Conservation (phyloP, 2,888 invertebrate genomes). For the Nomada lathburiana region DNA sequence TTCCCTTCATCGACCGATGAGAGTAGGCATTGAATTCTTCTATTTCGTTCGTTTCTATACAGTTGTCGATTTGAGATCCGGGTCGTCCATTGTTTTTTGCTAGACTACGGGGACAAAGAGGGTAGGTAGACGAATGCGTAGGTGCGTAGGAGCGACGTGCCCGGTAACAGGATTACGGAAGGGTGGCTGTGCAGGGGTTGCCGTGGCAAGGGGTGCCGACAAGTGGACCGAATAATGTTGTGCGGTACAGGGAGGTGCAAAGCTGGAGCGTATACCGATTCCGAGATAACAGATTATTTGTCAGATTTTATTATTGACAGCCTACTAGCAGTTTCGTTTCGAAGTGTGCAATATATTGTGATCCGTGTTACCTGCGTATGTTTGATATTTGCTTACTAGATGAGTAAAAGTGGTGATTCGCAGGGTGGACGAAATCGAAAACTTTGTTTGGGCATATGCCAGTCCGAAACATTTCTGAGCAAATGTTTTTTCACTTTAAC, state of each 20-base stretch:
- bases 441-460: too few species aligned
- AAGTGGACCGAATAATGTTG: conserved; percentile 81
- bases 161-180: conserved; percentile 77
- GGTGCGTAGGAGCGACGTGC: conserved; percentile 70
- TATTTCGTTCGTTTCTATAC: conserved; percentile 5
- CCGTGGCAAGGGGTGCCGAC: conserved; percentile 71
- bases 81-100: conserved; percentile 66
- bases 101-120: conserved; percentile 49
- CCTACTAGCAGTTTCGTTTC: conserved; percentile 15
- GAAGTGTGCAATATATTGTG: neutral
- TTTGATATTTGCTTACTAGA: too few species aligned
- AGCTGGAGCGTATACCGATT: conserved; percentile 48
- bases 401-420: too few species aligned
- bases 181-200: conserved; percentile 72
- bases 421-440: too few species aligned
- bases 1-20: neutral
- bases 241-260: conserved; percentile 69
- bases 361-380: too few species aligned
- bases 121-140: conserved; percentile 54
- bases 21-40: neutral
- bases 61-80: conserved; percentile 36
- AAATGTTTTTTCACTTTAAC: too few species aligned
- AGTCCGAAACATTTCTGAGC: too few species aligned
- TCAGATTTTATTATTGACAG: conserved; percentile 36
- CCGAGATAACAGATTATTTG: conserved; percentile 33